phyloP scores from a whole-genome alignment of 2,888 invertebrate genomes.

The Drosophila suboccidentalis region DNA sequence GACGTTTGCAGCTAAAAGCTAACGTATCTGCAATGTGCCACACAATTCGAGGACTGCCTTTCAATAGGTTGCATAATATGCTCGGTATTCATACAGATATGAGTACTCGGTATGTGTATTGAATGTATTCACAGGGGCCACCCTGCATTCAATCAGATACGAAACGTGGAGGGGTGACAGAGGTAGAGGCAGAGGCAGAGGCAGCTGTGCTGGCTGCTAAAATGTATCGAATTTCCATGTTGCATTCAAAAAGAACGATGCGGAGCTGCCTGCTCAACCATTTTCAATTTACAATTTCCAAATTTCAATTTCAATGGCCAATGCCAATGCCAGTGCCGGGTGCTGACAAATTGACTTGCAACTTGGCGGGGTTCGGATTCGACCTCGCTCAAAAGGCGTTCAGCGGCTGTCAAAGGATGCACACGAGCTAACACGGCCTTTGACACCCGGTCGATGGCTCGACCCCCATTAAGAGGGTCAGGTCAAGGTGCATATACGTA shows the following conservation, averaged over 20 bases:
- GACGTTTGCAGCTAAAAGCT: conserved; percentile 33
- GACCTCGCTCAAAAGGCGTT: conserved; percentile 24
- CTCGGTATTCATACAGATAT: background rate
- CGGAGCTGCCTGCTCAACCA: conserved; percentile 43
- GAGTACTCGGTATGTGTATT: conserved; percentile 1
- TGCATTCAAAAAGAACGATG: conserved; percentile 47
- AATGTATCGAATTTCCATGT: conserved; percentile 69
- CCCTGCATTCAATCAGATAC: conserved; percentile 47
- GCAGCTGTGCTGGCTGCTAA: conserved; percentile 40
- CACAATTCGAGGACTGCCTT: conserved; percentile 17
- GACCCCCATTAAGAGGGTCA: conserved; percentile 31
- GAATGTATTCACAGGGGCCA: conserved; percentile 35
- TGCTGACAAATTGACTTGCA: conserved; percentile 76
- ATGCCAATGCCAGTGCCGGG: background rate
- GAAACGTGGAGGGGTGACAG: background rate
- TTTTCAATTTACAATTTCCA: conserved; percentile 68
- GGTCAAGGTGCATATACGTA: conserved; percentile 22
- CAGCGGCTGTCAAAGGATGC: conserved; percentile 64
- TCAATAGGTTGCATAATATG: conserved; percentile 43
- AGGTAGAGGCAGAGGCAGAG: conserved; percentile 1
- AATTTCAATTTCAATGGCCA: conserved; percentile 59
- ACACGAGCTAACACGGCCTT: conserved; percentile 69
- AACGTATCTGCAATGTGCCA: conserved; percentile 7
- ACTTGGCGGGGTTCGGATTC: conserved; percentile 46
- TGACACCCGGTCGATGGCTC: conserved; percentile 59